Evolutionary conservation across 2,113 vertebrate genomes (phyloP), one percentile per base, ranked within the genome.

Genomic region (Gymnobelideus leadbeateri): DNA sequence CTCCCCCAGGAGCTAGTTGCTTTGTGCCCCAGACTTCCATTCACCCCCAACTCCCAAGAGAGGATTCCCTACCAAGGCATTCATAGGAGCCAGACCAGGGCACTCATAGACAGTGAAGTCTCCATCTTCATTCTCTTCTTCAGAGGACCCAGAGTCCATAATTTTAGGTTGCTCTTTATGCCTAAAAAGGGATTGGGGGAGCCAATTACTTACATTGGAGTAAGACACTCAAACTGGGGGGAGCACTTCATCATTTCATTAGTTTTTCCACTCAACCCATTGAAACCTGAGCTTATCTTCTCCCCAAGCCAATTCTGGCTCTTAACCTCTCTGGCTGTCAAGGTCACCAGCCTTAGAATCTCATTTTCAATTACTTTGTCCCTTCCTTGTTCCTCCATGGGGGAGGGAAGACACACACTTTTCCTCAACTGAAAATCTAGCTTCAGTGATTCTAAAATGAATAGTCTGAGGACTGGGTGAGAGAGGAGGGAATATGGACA

Each of bases 91-190:
- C 96, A 99, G 97, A n/a, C 99, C 99, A 0, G 99, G 99, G 96
- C 99, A 99, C 98, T 99, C 99, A 0, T 99, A 99, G 55, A 99
- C 99, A 0, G 99, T 99, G 98, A 99, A 99, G 96, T 99, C 99
- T 8, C 99, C 99, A 0, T 99, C 99, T 91, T 99, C 99, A 0
- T 99, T 99, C 98, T 99, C 99, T 97, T 99, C 99, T 0, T 99
- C 99, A 0, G 99, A 99, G 0, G 99, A 99, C 0, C 98, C 98
- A 0, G 99, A 99, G 93, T 99, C 99, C 0, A 99, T 97, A 94
- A 99, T 97, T 92, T 99, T 99, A 92, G 99, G 97, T 57, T 99
- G 99, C n/a, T 99, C 99, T 98, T 99, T 98, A 97, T 99, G 99
- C 97, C 99, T 99, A 93, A 3, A 8, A 6, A 8, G 19, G 26